These are phyloP conservation scores for Dryas iulia DNA, from an alignment of 1,140 invertebrate species.

Conservation along the genomic window DNA sequence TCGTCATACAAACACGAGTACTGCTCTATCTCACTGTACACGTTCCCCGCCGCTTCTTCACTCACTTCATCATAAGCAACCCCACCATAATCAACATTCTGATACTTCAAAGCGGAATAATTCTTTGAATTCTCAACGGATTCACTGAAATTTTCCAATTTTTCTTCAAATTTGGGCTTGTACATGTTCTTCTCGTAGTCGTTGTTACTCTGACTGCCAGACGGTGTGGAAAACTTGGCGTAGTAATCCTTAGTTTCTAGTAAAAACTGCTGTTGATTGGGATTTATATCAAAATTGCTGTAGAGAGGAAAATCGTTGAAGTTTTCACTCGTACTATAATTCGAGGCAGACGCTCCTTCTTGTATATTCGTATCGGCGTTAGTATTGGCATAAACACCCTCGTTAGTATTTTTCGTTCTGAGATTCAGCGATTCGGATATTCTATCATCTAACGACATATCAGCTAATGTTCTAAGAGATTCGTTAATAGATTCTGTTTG, in stretches of 20 bases:
- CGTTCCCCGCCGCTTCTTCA: slow-evolving; percentile 50
- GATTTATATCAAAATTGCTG: slow-evolving; percentile 63
- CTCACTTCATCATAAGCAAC: slow-evolving; percentile 14
- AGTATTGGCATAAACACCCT: slow-evolving; percentile 58
- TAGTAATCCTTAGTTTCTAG: slow-evolving; percentile 65
- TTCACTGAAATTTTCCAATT: slow-evolving; percentile 65
- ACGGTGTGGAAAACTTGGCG: slow-evolving; percentile 63
- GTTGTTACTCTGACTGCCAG: slow-evolving; percentile 41
- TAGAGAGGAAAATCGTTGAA: slow-evolving; percentile 59
- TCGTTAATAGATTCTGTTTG: slow-evolving; percentile 31
- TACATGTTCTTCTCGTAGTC: slow-evolving; percentile 73
- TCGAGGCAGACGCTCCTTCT: slow-evolving; percentile 36
- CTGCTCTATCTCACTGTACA: slow-evolving; percentile 67
- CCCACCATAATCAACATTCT: slow-evolving; percentile 58
- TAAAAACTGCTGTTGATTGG: slow-evolving; percentile 61
- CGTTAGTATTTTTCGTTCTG: slow-evolving; percentile 66
- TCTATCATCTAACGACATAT: slow-evolving; percentile 71
- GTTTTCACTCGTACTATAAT: slow-evolving; percentile 24
- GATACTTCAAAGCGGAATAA: slow-evolving; percentile 67
- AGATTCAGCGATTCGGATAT: slow-evolving; percentile 74
- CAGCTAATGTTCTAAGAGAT: slow-evolving; percentile 42
- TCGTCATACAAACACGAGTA: slow-evolving; percentile 58
- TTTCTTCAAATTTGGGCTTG: slow-evolving; percentile 62
- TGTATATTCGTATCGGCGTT: slow-evolving; percentile 21
- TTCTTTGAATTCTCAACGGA: slow-evolving; percentile 68